Evolutionary conservation across 1,140 invertebrate genomes (phyloP).

Genomic region (Drosophila dunni): DNA sequence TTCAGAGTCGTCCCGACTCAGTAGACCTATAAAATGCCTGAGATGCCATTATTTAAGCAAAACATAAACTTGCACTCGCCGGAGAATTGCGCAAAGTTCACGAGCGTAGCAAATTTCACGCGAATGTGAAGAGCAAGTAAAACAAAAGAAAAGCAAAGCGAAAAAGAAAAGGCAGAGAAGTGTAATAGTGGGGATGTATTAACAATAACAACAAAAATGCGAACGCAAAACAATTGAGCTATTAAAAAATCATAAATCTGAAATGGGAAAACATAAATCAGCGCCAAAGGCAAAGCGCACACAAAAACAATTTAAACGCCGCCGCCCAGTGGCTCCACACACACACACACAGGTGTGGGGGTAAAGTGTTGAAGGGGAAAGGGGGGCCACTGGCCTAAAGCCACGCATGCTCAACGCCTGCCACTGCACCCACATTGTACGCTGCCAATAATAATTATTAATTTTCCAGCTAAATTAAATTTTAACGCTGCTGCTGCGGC

Average conservation of each 20-base stretch:
- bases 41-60: slow-evolving; percentile 52
- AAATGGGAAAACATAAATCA: slow-evolving; percentile 83
- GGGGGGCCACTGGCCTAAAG: slow-evolving; percentile 26
- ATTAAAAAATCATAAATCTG: slow-evolving; percentile 83
- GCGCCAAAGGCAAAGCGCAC: slow-evolving; percentile 60
- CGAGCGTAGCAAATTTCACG: slow-evolving; percentile 76
- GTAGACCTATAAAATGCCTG: slow-evolving; percentile 24
- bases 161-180: background rate
- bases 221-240: slow-evolving; percentile 73
- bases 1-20: slow-evolving; percentile 19
- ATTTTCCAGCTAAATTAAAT: slow-evolving; percentile 82
- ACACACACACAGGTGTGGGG: slow-evolving; percentile 12
- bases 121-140: slow-evolving; percentile 61
- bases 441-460: slow-evolving; percentile 75
- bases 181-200: background rate
- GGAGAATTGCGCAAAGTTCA: slow-evolving; percentile 73
- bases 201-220: slow-evolving; percentile 43
- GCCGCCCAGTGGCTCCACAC: slow-evolving; percentile 62
- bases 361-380: background rate
- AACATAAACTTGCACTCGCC: slow-evolving; percentile 47
- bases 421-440: slow-evolving; percentile 68
- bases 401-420: slow-evolving; percentile 40
- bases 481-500: slow-evolving; percentile 66
- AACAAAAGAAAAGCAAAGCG: slow-evolving; percentile 22
- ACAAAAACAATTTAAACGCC: slow-evolving; percentile 68